Conservation (phyloP, 1,140 invertebrate species). For the Conus ventricosus region DNA sequence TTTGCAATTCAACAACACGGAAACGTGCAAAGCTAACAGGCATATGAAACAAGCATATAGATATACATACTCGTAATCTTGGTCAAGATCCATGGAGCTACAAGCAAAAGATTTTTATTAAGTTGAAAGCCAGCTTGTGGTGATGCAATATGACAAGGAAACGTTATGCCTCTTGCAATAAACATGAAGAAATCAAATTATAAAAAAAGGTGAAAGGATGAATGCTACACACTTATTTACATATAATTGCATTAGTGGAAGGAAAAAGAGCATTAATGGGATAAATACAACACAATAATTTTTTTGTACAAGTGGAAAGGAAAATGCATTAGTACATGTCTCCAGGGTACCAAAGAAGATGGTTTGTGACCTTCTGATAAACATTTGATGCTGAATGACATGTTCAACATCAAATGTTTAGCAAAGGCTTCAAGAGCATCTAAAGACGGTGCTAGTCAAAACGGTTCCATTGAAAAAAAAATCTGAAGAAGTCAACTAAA, state of each 20-base stretch:
- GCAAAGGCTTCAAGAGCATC: no score
- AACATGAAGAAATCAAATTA: background rate
- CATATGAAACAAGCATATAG: background rate
- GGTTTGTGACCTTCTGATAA: no score
- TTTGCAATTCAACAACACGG: background rate
- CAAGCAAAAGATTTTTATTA: conserved; percentile 2
- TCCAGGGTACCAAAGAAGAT: no score
- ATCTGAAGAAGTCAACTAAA: no score
- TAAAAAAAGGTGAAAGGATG: background rate
- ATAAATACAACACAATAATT: no score
- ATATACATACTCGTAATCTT: conserved; percentile 29
- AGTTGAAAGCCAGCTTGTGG: background rate
- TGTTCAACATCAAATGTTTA: no score
- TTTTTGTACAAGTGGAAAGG: no score
- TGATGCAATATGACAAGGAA: background rate
- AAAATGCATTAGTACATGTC: no score
- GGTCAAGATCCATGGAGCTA: conserved; percentile 31
- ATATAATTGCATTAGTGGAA: background rate
- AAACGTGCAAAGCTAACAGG: background rate
- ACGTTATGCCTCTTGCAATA: background rate
- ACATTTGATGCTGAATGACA: no score
- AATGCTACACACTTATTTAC: background rate
- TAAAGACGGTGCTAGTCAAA: no score
- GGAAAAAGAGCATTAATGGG: background rate
- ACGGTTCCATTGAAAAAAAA: no score